These are phyloP conservation scores for Scaptomyza tumidula DNA, from an alignment of 2,888 invertebrate species.

Conservation along the genomic window DNA sequence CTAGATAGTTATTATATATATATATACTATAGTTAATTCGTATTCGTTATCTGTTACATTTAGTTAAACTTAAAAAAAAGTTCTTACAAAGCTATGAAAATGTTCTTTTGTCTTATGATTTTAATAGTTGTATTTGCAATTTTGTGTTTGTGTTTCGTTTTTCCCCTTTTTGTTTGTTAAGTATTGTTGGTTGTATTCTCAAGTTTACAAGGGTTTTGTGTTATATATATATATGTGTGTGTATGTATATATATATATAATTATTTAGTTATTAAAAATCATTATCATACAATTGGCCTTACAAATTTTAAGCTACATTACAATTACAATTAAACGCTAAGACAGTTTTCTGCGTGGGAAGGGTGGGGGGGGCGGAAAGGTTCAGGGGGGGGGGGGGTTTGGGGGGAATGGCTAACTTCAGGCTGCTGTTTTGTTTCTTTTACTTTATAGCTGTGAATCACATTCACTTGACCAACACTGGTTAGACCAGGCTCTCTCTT, in stretches of 20 bases:
- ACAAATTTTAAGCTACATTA: constrained; percentile 48
- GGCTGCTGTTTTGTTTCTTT: background rate
- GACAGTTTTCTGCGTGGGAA: constrained; percentile 5
- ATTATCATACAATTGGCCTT: constrained; percentile 56
- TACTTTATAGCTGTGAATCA: constrained; percentile 24
- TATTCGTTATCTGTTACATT: constrained; percentile 13
- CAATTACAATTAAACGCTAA: constrained; percentile 34
- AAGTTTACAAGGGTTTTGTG: no score
- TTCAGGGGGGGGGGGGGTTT: background rate
- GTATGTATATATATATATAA: constrained; percentile 7
- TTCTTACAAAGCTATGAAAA: constrained; percentile 10
- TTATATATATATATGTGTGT: constrained; percentile 13
- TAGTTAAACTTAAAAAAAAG: constrained; percentile 12
- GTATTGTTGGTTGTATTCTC: no score
- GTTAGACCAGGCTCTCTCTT: constrained; percentile 12
- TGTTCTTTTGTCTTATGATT: constrained; percentile 18
- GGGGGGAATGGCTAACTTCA: background rate
- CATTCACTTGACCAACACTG: constrained; percentile 25
- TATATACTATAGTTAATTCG: constrained; percentile 1
- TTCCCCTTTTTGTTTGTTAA: background rate
- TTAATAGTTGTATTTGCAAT: constrained; percentile 20
- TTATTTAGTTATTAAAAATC: constrained; percentile 14
- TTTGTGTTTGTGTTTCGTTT: constrained; percentile 11
- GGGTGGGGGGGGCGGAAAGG: no score
- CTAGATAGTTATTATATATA: constrained; percentile 2